Conservation (phyloP, 2,797 vertebrate genomes). For the Syngnathus acus region DNA sequence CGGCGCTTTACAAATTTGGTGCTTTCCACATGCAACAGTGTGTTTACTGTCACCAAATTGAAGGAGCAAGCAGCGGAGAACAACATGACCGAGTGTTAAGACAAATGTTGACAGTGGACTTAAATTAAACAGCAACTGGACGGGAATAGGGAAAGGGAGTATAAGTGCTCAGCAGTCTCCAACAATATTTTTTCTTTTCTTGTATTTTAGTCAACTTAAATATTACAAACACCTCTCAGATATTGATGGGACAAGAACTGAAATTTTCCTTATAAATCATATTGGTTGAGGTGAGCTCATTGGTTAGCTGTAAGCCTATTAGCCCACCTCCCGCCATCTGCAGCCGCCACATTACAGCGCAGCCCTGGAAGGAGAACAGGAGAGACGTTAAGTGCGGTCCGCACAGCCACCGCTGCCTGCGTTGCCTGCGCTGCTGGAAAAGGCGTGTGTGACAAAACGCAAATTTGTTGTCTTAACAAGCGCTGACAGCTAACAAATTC, state of each 20-base stretch:
- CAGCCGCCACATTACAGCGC: constrained; percentile 46
- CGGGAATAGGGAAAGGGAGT: not conserved
- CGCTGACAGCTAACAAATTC: constrained; percentile 74
- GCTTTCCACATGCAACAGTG: constrained; percentile 24
- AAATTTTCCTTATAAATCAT: constrained; percentile 41
- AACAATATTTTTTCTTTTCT: constrained; percentile 24
- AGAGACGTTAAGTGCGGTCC: constrained; percentile 27
- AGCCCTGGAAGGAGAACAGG: constrained; percentile 20
- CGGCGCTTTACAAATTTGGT: constrained; percentile 27
- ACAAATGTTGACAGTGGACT: not conserved
- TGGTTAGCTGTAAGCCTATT: constrained; percentile 72
- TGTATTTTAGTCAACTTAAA: not conserved
- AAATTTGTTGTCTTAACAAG: constrained; percentile 70
- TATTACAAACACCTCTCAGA: not conserved
- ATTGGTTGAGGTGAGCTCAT: constrained; percentile 68
- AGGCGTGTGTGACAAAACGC: constrained; percentile 48
- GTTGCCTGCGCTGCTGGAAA: constrained; percentile 28
- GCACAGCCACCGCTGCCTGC: constrained; percentile 24
- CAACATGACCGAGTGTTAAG: not conserved
- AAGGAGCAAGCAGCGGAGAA: constrained; percentile 17
- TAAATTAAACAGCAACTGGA: not conserved
- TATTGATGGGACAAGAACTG: constrained; percentile 12
- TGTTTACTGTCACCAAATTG: constrained; percentile 56
- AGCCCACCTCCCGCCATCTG: constrained; percentile 66
- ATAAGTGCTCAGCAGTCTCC: not conserved